A percentile compares a stretch with the other conserved stretches of the same genome.
phyloP scores from a whole-genome alignment of 2,888 invertebrate species.

The Cephus nigrinus region DNA sequence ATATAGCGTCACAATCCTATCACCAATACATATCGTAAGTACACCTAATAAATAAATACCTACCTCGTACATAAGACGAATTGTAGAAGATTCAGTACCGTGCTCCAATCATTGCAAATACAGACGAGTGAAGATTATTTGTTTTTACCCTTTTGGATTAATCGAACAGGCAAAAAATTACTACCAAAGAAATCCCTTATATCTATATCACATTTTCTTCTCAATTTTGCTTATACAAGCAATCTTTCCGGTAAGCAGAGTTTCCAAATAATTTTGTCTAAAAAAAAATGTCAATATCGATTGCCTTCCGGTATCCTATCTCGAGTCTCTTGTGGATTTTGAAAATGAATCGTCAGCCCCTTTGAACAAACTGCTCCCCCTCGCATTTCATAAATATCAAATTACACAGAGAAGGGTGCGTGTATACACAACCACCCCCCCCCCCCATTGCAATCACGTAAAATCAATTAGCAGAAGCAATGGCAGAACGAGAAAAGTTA shows the following conservation, averaged over 20 bases:
- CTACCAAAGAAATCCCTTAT: neutral
- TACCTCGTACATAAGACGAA: neutral
- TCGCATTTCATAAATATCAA: neutral
- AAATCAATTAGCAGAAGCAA: neutral
- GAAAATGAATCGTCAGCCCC: neutral
- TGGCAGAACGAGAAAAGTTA: neutral
- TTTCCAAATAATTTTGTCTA: neutral
- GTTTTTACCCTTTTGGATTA: neutral
- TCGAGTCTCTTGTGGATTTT: neutral
- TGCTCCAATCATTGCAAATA: neutral
- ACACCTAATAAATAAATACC: neutral
- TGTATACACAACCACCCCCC: neutral
- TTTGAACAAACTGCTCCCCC: neutral
- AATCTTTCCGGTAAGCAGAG: neutral
- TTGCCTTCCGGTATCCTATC: neutral
- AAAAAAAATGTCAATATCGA: neutral
- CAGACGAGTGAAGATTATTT: neutral
- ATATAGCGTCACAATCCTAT: slow-evolving; percentile 19
- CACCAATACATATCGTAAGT: slow-evolving; percentile 45
- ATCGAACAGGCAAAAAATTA: neutral
- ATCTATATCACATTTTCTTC: neutral
- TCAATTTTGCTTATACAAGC: neutral
- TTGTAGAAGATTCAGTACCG: neutral
- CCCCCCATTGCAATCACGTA: neutral
- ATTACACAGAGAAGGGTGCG: neutral